phyloP scores from a whole-genome alignment of 2,888 invertebrate species.

The Pseudococcus viburni region DNA sequence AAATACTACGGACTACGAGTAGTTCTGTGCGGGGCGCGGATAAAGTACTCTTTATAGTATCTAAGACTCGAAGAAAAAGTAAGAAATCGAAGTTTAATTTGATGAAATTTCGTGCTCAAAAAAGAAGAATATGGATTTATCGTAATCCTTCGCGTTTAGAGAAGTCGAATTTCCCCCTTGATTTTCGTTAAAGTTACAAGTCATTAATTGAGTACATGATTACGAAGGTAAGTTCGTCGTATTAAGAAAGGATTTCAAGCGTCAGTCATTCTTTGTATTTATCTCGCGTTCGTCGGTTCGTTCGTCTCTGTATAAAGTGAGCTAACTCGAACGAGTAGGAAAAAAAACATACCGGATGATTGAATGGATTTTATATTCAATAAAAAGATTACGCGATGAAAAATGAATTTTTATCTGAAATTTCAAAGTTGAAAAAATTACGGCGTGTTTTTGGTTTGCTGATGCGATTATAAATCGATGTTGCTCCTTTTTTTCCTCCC shows the following conservation, averaged over 20 bases:
- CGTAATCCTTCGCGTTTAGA: constrained; percentile 39
- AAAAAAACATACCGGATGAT: constrained; percentile 25
- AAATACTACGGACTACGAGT: neutral
- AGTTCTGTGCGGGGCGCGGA: neutral
- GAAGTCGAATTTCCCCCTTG: constrained; percentile 54
- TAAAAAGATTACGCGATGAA: constrained; percentile 55
- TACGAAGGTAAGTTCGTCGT: constrained; percentile 53
- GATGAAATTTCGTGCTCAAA: constrained; percentile 54
- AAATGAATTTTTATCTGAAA: constrained; percentile 55
- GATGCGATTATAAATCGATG: constrained; percentile 28
- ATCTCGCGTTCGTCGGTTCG: constrained; percentile 14
- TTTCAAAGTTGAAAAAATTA: constrained; percentile 55
- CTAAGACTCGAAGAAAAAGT: constrained; percentile 4
- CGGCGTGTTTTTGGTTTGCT: constrained; percentile 1
- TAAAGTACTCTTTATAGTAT: neutral
- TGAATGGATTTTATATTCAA: constrained; percentile 57
- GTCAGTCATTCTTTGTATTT: constrained; percentile 53
- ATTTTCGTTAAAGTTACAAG: constrained; percentile 56
- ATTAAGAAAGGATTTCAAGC: constrained; percentile 54
- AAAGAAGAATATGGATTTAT: constrained; percentile 55
- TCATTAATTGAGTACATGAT: constrained; percentile 58
- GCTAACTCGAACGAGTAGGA: constrained; percentile 11
- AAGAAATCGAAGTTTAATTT: constrained; percentile 50
- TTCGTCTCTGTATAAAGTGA: neutral
- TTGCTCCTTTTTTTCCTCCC: neutral